phyloP scores from a whole-genome alignment of 1,140 invertebrate genomes.

The Diachasmimorpha longicaudata region DNA sequence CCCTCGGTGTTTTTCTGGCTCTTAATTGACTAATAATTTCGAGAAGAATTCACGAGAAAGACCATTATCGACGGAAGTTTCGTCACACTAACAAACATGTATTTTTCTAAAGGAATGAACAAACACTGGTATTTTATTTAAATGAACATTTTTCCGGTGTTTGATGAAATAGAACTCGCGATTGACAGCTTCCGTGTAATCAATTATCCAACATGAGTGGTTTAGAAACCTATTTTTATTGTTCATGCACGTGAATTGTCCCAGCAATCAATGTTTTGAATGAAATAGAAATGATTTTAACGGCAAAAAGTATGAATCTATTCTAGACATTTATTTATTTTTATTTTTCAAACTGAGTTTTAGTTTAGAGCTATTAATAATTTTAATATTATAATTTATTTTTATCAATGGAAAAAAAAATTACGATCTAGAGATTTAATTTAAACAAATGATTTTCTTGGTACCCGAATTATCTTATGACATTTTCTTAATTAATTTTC shows the following conservation, averaged over 20 bases:
- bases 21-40: neutral
- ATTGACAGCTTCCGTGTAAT: neutral
- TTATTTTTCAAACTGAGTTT: too few species aligned
- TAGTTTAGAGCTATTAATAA: too few species aligned
- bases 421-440: too few species aligned
- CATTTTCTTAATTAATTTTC: too few species aligned
- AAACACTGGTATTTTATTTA: neutral
- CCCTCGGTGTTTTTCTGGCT: neutral
- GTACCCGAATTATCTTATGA: too few species aligned
- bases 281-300: too few species aligned
- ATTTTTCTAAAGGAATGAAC: neutral
- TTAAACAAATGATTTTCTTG: neutral
- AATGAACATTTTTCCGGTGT: neutral
- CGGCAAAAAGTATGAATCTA: too few species aligned
- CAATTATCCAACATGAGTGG: neutral
- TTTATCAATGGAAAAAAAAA: too few species aligned
- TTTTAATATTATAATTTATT: too few species aligned
- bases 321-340: too few species aligned
- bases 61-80: neutral
- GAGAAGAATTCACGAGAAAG: neutral
- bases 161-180: neutral
- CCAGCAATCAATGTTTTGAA: too few species aligned
- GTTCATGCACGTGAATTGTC: too few species aligned
- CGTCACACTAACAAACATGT: neutral
- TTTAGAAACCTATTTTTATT: neutral